Conservation (phyloP, 2,797 vertebrate species). For the Amphiprion clarkii region DNA sequence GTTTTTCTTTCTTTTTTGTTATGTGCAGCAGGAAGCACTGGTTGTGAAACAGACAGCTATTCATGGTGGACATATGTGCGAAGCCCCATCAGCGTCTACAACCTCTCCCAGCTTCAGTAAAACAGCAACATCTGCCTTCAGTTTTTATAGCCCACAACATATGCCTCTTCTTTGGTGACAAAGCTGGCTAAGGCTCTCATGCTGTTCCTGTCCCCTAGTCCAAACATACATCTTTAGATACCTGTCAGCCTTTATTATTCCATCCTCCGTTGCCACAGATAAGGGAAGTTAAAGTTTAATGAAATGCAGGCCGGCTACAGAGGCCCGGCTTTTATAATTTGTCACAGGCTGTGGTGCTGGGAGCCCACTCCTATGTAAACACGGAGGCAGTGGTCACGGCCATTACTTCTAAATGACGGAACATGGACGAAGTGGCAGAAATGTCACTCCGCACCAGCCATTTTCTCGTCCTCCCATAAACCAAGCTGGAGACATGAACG, state of each 20-base stretch:
- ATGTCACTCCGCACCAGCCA: constrained; percentile 73
- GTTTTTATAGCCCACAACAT: constrained; percentile 86
- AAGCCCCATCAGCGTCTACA: constrained; percentile 75
- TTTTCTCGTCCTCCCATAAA: constrained; percentile 76
- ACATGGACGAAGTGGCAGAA: constrained; percentile 77
- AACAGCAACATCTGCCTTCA: constrained; percentile 87
- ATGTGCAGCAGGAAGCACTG: constrained; percentile 49
- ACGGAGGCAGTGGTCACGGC: constrained; percentile 81
- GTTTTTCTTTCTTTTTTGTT: constrained; percentile 11
- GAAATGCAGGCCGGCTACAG: constrained; percentile 86
- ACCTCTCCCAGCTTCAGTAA: constrained; percentile 81
- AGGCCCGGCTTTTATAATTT: constrained; percentile 88
- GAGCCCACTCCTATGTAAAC: constrained; percentile 87
- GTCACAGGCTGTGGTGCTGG: constrained; percentile 85
- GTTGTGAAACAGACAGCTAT: constrained; percentile 75
- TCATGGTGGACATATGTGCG: constrained; percentile 80
- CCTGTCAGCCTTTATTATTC: constrained; percentile 87
- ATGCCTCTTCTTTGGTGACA: constrained; percentile 82
- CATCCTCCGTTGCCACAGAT: constrained; percentile 81
- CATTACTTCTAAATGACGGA: constrained; percentile 87
- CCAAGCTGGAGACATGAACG: constrained; percentile 61
- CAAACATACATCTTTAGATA: constrained; percentile 86
- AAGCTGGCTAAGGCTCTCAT: constrained; percentile 81
- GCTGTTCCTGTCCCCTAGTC: constrained; percentile 86
- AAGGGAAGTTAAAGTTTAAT: constrained; percentile 90